A percentile compares a stretch with the other conserved stretches of the same genome.
These are phyloP conservation scores for Melanotaenia boesemani DNA, from an alignment of 2,797 vertebrate species.

Conservation along the genomic window DNA sequence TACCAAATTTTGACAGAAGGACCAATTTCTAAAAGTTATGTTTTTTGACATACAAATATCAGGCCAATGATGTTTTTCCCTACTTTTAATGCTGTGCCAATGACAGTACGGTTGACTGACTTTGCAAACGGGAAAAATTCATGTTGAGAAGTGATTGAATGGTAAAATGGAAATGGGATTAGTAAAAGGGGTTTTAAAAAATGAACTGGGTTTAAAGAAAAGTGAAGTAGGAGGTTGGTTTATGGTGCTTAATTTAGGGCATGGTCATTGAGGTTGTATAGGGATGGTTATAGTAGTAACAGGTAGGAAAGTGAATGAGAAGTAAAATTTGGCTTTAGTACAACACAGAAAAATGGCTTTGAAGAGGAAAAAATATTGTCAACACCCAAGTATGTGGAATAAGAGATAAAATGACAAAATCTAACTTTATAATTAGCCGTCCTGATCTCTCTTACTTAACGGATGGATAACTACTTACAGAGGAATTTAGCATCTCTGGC, in stretches of 20 bases:
- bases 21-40: background rate
- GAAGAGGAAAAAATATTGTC: background rate
- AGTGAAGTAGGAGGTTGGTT: constrained; percentile 17
- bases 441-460: background rate
- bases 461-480: constrained; percentile 5
- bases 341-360: background rate
- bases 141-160: constrained; percentile 38
- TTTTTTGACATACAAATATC: background rate
- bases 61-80: background rate
- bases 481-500: background rate
- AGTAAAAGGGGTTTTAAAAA: constrained; percentile 38
- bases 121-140: background rate
- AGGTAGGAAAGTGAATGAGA: constrained; percentile 10
- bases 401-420: background rate
- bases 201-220: constrained; percentile 19
- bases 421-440: background rate
- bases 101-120: constrained; percentile 31
- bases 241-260: constrained; percentile 24
- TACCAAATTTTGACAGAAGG: background rate
- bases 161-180: constrained; percentile 42
- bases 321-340: background rate
- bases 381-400: background rate
- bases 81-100: constrained; percentile 22
- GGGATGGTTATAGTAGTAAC: background rate
- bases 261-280: constrained; percentile 6